Evolutionary conservation across 1,140 invertebrate genomes (phyloP).

Genomic region (Aphaenogaster floridana): DNA sequence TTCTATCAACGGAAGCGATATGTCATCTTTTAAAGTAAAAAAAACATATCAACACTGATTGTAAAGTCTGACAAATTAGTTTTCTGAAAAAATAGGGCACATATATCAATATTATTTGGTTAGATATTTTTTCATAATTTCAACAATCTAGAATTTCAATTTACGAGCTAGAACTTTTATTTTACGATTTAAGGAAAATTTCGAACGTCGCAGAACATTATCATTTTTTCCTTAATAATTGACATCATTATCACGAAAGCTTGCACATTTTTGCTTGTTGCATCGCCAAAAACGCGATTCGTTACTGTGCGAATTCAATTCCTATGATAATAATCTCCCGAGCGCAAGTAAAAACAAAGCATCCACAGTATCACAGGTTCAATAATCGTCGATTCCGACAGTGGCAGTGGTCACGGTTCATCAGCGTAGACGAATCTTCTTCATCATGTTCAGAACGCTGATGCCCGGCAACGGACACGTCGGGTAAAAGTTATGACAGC

Average conservation of each 20-base stretch:
- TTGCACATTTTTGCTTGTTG: neutral
- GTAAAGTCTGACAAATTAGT: neutral
- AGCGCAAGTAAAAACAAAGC: neutral
- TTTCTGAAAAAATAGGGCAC: neutral
- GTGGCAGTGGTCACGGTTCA: neutral
- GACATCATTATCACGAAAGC: neutral
- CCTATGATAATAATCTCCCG: neutral
- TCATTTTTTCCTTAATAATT: neutral
- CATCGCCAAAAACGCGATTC: neutral
- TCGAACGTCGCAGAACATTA: neutral
- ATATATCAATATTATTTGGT: neutral
- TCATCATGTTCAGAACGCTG: slow-evolving; percentile 90
- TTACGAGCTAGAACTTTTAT: neutral
- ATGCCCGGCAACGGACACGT: slow-evolving; percentile 90
- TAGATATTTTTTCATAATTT: neutral
- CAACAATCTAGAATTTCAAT: neutral
- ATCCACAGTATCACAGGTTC: slow-evolving; percentile 75
- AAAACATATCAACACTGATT: neutral
- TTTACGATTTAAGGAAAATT: neutral
- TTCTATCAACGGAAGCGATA: too few species aligned
- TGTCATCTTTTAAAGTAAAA: neutral
- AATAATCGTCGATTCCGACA: slow-evolving; percentile 27
- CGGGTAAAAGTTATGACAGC: slow-evolving; percentile 91
- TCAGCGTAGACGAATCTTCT: slow-evolving; percentile 88
- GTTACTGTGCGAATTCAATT: neutral